Evolutionary conservation across 2,888 invertebrate genomes (phyloP).

Genomic region (Lepidochitona cinerea): DNA sequence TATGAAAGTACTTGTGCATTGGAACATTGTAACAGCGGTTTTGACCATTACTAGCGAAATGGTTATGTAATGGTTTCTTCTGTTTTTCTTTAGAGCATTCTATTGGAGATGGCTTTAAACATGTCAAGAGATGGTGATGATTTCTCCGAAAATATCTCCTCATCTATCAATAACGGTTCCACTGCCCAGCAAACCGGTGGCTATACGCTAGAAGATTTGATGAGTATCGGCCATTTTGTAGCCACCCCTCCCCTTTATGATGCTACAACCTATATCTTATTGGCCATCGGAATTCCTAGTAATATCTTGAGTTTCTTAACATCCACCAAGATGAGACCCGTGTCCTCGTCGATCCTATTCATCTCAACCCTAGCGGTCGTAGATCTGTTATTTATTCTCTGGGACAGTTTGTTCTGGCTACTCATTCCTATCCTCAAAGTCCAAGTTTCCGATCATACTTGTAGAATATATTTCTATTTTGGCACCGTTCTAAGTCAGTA

Average conservation of each 20-base stretch:
- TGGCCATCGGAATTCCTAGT: neutral
- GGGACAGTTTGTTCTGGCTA: neutral
- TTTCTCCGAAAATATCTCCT: too few relatives aligned
- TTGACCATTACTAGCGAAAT: too few relatives aligned
- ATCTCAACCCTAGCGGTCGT: neutral
- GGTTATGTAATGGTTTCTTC: too few relatives aligned
- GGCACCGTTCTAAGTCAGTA: neutral
- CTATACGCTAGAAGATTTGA: neutral
- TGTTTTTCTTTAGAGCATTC: too few relatives aligned
- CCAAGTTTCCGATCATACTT: neutral
- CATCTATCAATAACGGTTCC: too few relatives aligned
- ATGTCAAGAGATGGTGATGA: too few relatives aligned
- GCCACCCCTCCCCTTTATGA: neutral
- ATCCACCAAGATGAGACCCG: neutral
- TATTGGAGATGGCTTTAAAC: too few relatives aligned
- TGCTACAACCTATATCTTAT: neutral
- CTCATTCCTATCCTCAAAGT: neutral
- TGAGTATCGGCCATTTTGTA: neutral
- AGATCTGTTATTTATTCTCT: neutral
- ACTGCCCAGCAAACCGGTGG: too few relatives aligned
- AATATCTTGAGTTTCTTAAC: neutral
- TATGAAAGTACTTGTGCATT: too few relatives aligned
- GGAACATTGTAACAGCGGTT: too few relatives aligned
- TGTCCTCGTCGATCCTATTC: neutral
- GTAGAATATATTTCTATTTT: neutral